Conservation (phyloP, 2,888 invertebrate species). For the Cosmopolites sordidus region DNA sequence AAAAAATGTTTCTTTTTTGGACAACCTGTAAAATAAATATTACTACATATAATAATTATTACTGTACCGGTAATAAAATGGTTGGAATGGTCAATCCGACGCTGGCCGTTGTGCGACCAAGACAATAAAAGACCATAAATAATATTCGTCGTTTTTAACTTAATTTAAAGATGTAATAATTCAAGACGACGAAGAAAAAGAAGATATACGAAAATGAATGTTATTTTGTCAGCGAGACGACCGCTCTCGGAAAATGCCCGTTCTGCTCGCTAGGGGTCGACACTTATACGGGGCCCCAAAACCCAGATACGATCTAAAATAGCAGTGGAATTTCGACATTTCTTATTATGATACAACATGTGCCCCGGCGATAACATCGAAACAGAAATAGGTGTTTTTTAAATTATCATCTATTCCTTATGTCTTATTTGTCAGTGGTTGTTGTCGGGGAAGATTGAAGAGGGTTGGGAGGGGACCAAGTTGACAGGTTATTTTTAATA, state of each 20-base stretch:
- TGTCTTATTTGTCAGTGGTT: not conserved
- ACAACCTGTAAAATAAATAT: no score
- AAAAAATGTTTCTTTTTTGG: no score
- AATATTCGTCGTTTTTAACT: no score
- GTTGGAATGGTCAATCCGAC: no score
- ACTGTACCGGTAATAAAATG: no score
- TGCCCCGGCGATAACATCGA: slow-evolving; percentile 18
- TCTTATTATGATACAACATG: slow-evolving; percentile 31
- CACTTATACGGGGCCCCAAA: slow-evolving; percentile 42
- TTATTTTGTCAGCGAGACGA: slow-evolving; percentile 1
- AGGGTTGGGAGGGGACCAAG: no score
- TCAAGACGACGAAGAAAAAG: not conserved
- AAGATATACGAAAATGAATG: slow-evolving; percentile 1
- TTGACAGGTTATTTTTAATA: no score
- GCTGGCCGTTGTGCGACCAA: no score
- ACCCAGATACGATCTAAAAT: slow-evolving; percentile 42
- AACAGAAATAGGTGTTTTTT: slow-evolving; percentile 11
- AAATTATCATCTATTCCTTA: slow-evolving; percentile 1
- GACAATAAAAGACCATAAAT: no score
- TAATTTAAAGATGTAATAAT: no score
- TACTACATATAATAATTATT: no score
- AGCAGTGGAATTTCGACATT: slow-evolving; percentile 43
- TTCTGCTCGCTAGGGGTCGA: slow-evolving; percentile 43
- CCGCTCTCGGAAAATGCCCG: not conserved
- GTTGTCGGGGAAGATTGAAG: no score